Conservation (phyloP, 2,888 invertebrate genomes). For the Apoda limacodes region DNA sequence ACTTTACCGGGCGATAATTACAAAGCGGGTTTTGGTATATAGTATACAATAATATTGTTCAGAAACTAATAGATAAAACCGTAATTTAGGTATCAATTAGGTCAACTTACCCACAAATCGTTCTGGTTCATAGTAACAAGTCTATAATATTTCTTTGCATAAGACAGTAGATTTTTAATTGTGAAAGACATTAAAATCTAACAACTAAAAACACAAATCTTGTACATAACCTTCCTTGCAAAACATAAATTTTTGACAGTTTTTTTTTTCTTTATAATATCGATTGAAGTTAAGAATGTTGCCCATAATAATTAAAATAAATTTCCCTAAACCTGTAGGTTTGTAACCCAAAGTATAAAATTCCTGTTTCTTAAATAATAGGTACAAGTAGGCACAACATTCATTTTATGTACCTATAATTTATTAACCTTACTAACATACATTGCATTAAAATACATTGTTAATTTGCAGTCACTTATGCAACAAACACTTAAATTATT, state of each 20-base stretch:
- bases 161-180: conserved; percentile 42
- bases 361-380: too few relatives aligned
- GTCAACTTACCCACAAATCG: conserved; percentile 39
- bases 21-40: conserved; percentile 2
- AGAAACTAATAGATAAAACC: conserved; percentile 3
- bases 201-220: conserved; percentile 8
- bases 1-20: too few relatives aligned
- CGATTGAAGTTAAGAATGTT: conserved; percentile 10
- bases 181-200: conserved; percentile 37
- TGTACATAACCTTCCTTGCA: conserved; percentile 1
- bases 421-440: too few relatives aligned
- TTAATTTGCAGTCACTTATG: too few relatives aligned
- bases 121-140: conserved; percentile 35
- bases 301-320: not conserved
- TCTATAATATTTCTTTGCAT: conserved; percentile 37
- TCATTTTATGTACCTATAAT: too few relatives aligned
- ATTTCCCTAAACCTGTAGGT: too few relatives aligned
- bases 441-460: too few relatives aligned
- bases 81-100: conserved; percentile 7
- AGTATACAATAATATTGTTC: not conserved
- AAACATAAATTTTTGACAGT: conserved; percentile 18
- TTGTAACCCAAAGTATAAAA: too few relatives aligned
- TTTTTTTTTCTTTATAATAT: too few relatives aligned
- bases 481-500: too few relatives aligned
- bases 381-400: too few relatives aligned